Conservation (phyloP, 2,113 vertebrate species). For the Anas platyrhynchos region DNA sequence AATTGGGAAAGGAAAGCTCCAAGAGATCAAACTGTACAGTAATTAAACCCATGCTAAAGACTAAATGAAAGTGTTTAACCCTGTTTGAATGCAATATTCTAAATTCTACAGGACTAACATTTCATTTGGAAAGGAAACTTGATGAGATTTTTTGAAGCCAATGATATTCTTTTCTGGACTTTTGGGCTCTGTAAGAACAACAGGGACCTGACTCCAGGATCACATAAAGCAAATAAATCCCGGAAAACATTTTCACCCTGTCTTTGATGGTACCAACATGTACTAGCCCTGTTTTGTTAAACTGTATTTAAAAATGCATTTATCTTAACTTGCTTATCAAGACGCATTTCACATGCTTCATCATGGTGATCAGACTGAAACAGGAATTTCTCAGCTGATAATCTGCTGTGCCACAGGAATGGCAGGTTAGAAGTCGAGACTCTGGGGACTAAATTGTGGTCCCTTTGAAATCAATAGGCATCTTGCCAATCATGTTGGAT, state of each 20-base stretch:
- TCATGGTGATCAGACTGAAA: conserved; percentile 5
- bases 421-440: conserved; percentile 42
- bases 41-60: neutral
- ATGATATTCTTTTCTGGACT: neutral
- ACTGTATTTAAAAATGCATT: neutral
- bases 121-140: neutral
- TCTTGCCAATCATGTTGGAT: conserved; percentile 2
- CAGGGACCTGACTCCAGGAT: neutral
- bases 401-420: conserved; percentile 7
- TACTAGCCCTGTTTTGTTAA: neutral
- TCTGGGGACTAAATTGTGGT: neutral
- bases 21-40: neutral
- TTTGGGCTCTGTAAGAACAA: neutral
- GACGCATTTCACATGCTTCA: neutral
- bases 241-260: neutral
- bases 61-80: neutral
- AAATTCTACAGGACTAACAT: neutral
- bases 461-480: conserved; percentile 43
- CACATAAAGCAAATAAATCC: neutral
- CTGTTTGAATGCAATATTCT: neutral
- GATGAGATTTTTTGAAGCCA: neutral
- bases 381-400: conserved; percentile 17
- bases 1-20: neutral
- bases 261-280: neutral
- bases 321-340: neutral